Conservation (phyloP, 2,113 vertebrate species). For the Lepidothrix coronata region DNA sequence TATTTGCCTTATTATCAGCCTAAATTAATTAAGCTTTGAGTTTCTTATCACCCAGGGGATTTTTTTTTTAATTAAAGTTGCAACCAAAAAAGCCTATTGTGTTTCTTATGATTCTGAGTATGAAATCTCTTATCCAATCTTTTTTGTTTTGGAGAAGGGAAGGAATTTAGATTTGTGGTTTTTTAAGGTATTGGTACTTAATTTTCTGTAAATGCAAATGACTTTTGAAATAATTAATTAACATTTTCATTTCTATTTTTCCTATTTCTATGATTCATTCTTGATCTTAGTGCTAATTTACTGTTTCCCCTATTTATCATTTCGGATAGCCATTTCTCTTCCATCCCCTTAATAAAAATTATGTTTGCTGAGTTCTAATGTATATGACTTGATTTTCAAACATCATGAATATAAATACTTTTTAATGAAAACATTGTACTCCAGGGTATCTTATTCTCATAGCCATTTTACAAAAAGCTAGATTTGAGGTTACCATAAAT, state of each 20-base stretch:
- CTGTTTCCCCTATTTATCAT: background rate
- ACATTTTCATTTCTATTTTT: background rate
- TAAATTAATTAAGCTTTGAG: background rate
- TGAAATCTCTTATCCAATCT: background rate
- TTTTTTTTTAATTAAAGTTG: background rate
- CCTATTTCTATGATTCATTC: background rate
- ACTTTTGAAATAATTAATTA: background rate
- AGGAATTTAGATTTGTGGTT: background rate
- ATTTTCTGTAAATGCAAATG: background rate
- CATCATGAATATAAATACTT: background rate
- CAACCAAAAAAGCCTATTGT: background rate
- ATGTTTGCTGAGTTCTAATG: background rate
- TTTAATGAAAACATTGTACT: background rate
- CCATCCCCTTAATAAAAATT: background rate
- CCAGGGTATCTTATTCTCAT: background rate
- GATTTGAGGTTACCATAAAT: background rate
- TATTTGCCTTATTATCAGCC: background rate
- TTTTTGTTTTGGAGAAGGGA: background rate
- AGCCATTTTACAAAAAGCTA: background rate
- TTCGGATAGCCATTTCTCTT: background rate
- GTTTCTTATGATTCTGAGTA: background rate
- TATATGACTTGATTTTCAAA: background rate
- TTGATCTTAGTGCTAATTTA: background rate
- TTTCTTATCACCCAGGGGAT: background rate
- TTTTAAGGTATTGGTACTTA: background rate